Base-by-base conservation (phyloP, 2,888 invertebrate genomes). In the Oxytorus armatus region DNA sequence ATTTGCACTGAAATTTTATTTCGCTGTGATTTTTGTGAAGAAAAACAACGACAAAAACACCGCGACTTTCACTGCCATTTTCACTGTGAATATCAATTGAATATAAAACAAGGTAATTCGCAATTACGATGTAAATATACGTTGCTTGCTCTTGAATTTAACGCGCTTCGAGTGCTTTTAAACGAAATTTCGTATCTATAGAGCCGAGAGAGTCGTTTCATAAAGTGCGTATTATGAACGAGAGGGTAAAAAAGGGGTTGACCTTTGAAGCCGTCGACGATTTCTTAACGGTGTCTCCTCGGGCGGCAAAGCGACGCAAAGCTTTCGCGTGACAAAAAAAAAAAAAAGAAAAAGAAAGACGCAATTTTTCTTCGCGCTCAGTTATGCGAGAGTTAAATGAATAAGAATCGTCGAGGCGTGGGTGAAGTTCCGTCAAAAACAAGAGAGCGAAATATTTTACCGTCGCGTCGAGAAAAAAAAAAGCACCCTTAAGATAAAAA, bases 381-480 rank as follows among this genome's bases (percentile, higher is more conserved):
- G 85, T 86, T 82, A 85, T 83, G 65, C 70, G 49, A 53, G 83
- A 88, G 86, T 88, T 89, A 89, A 89, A 88, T 89, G 86, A 87
- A 88, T 86, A 85, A 87, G 82, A 86, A 81, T 85, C 81, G 83
- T 79, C 82, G 82, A 79, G 82, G 42, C 36, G 59, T n/a, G 25
- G 8, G 18, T 36, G 65, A 36, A 72, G 36, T 53, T 65, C 61
- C 36, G 36, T 49, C 59, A 55, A n/a, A 51, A 79, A 66, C 51
- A 73, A 53, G 18, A 18, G 39, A 51, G 77, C 81, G 69, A 77
- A 81, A 53, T 16, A 73, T 61, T 73, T 61, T 39, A 44, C 14
- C 42, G 23, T 53, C 7, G 23, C 42, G 44, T 21, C 16, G 57
- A 10, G 36, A 36, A 10, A 8, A 51, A 29, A 49, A 53, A 53